Percentiles rank a stretch among this genome's conserved stretches.
Conservation (phyloP, 2,888 invertebrate species). For the Neoaliturus tenellus region DNA sequence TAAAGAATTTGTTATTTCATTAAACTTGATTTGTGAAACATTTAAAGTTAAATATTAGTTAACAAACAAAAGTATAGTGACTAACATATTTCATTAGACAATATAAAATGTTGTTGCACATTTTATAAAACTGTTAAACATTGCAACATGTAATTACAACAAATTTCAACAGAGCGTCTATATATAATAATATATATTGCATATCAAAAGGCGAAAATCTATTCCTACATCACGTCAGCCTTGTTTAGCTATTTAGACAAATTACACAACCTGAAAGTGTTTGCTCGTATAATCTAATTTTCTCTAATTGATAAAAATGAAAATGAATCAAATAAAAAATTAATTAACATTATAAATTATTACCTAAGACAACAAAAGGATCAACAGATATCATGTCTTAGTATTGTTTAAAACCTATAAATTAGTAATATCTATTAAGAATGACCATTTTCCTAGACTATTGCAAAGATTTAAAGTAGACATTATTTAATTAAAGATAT, state of each 20-base stretch:
- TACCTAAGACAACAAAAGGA: neutral
- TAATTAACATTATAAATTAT: neutral
- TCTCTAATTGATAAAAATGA: neutral
- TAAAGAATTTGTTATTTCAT: neutral
- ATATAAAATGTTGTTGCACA: slow-evolving; percentile 5
- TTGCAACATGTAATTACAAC: neutral
- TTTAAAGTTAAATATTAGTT: neutral
- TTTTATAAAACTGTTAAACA: slow-evolving; percentile 10
- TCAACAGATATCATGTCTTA: neutral
- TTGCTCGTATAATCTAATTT: neutral
- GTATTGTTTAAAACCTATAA: neutral
- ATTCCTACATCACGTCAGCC: slow-evolving; percentile 17
- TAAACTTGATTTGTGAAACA: neutral
- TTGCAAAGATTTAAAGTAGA: neutral
- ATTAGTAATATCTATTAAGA: neutral
- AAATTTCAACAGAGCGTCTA: slow-evolving; percentile 7
- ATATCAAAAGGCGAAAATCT: slow-evolving; percentile 14
- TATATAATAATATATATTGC: slow-evolving; percentile 10
- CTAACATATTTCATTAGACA: neutral
- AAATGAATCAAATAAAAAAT: neutral
- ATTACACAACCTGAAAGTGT: neutral
- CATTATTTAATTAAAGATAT: no score
- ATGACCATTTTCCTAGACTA: neutral
- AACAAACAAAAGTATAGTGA: neutral
- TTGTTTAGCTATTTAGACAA: slow-evolving; percentile 15